Evolutionary conservation across 2,113 vertebrate genomes (phyloP).

Genomic region (Fregata magnificens): DNA sequence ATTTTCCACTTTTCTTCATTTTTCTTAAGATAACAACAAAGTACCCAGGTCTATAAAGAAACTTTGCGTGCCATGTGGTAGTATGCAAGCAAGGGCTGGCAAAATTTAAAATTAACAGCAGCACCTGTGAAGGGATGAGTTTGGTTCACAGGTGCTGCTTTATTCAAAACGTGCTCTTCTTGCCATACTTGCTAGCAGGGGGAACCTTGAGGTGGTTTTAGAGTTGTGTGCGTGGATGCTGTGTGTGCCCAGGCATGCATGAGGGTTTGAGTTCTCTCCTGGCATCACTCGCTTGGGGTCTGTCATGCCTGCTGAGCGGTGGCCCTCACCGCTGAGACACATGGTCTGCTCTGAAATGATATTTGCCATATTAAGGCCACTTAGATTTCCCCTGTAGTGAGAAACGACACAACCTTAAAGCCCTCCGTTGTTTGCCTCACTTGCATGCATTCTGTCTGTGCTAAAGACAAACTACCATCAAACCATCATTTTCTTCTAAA

Average conservation of each 20-base stretch:
- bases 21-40: neutral
- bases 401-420: neutral
- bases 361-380: neutral
- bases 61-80: neutral
- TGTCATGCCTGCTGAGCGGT: neutral
- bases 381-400: neutral
- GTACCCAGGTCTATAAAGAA: neutral
- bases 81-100: neutral
- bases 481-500: neutral
- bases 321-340: neutral
- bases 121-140: neutral
- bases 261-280: neutral
- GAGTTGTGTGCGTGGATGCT: neutral
- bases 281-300: neutral
- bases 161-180: neutral
- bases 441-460: neutral
- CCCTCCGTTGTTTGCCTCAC: neutral
- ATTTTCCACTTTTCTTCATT: neutral
- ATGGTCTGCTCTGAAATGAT: neutral
- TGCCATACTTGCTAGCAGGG: accelerated
- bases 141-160: neutral
- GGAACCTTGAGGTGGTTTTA: neutral
- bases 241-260: neutral
- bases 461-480: neutral
- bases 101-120: neutral